A percentile compares a stretch with the other conserved stretches of the same genome.
These are phyloP conservation scores for Atrichornis clamosus DNA, from an alignment of 2,113 vertebrate genomes.

Conservation along the genomic window DNA sequence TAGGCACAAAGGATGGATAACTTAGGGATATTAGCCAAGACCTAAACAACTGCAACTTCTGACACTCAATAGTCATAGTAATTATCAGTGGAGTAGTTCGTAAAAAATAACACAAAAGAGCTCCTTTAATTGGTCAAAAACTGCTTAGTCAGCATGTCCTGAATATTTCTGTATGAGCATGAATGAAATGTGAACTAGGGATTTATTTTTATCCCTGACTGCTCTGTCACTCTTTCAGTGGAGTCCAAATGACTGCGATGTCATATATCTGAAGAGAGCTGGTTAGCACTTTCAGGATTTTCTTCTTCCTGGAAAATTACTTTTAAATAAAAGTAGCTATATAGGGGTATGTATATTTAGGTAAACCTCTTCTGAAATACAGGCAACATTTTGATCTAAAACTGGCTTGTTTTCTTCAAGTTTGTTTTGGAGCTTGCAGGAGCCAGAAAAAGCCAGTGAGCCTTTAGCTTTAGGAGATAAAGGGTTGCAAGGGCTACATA, in stretches of 20 bases:
- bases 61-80: neutral
- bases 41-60: neutral
- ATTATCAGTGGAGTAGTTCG: neutral
- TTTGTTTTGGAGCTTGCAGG: neutral
- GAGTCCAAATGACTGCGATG: neutral
- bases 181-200: neutral
- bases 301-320: neutral
- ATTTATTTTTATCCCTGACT: conserved; percentile 5
- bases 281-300: neutral
- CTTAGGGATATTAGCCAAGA: neutral
- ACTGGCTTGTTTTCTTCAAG: neutral
- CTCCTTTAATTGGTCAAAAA: neutral
- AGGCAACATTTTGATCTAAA: neutral
- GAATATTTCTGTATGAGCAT: neutral
- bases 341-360: neutral
- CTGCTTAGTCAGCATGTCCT: neutral
- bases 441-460: neutral
- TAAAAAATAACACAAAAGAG: neutral
- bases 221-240: neutral
- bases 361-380: neutral
- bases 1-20: neutral
- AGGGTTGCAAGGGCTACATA: neutral
- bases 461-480: neutral
- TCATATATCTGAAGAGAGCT: neutral
- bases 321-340: neutral